phyloP scores from a whole-genome alignment of 1,140 invertebrate genomes.

The Holotrichia oblita region DNA sequence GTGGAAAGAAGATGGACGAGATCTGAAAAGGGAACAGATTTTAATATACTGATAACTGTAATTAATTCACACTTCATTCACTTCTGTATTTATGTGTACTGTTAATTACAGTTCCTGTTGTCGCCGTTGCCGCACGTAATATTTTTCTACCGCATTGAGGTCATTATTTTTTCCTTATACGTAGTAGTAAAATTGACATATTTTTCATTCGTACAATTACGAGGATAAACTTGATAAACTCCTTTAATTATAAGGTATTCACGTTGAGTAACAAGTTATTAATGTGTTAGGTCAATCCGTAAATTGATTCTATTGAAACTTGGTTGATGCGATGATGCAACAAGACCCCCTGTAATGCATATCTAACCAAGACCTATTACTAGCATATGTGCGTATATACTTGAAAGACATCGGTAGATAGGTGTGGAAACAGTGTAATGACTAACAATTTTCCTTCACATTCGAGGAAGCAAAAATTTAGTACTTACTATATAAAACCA shows the following conservation, averaged over 20 bases:
- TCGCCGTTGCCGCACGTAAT: not conserved
- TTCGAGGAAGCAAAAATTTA: too few species aligned
- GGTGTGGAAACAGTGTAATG: not conserved
- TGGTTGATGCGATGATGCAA: not conserved
- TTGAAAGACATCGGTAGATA: not conserved
- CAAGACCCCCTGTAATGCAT: not conserved
- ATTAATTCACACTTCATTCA: conserved; percentile 21
- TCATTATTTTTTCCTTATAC: not conserved
- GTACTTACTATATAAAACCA: too few species aligned
- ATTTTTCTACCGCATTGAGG: not conserved
- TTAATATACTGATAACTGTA: conserved; percentile 13
- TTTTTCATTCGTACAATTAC: not conserved
- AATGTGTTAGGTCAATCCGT: not conserved
- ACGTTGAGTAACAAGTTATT: not conserved
- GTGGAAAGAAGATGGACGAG: not conserved
- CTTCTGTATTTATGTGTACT: not conserved
- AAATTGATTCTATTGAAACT: not conserved
- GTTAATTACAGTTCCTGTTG: not conserved
- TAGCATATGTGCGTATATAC: not conserved
- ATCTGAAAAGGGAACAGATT: conserved; percentile 3
- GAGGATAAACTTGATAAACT: not conserved
- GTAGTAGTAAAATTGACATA: not conserved
- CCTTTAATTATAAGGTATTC: not conserved
- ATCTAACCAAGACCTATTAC: not conserved
- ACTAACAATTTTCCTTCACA: too few species aligned